Conservation (phyloP, 1,140 invertebrate genomes). For the Diabrotica virgifera region DNA sequence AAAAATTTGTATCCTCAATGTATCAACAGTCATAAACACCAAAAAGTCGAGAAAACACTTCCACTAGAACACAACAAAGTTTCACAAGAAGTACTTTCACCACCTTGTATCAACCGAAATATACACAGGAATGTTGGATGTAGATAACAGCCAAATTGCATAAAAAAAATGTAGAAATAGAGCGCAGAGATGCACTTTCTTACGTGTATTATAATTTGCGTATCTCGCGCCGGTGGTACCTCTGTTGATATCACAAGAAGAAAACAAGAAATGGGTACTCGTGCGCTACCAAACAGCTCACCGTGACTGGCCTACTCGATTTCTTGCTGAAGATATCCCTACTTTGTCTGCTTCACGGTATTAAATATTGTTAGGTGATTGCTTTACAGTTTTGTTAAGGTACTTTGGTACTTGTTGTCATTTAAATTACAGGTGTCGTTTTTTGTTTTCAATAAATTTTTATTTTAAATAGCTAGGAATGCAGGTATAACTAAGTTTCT, state of each 20-base stretch:
- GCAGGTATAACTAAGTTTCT: too few relatives aligned
- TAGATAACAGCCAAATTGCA: too few relatives aligned
- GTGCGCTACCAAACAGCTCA: conserved; percentile 21
- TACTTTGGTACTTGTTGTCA: neutral
- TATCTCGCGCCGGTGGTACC: conserved; percentile 11
- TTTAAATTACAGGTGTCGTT: neutral
- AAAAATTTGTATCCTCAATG: too few relatives aligned
- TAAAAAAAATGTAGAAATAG: neutral
- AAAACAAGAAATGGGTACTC: conserved; percentile 20
- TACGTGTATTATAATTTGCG: conserved; percentile 1
- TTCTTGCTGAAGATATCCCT: conserved; percentile 20
- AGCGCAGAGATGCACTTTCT: conserved; percentile 12
- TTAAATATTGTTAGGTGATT: conserved; percentile 5
- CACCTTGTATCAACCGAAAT: too few relatives aligned
- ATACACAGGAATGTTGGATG: too few relatives aligned
- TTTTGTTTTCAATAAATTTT: too few relatives aligned
- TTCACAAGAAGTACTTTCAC: too few relatives aligned
- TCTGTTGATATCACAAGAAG: conserved; percentile 4
- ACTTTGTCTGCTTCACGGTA: conserved; percentile 17
- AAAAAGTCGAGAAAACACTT: too few relatives aligned
- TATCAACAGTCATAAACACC: too few relatives aligned
- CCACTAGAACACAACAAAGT: too few relatives aligned
- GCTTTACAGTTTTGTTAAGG: conserved; percentile 11
- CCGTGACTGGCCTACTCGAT: conserved; percentile 20
- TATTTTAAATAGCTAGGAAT: too few relatives aligned